phyloP scores from a whole-genome alignment of 2,888 invertebrate genomes.

The Epinotia nisella region DNA sequence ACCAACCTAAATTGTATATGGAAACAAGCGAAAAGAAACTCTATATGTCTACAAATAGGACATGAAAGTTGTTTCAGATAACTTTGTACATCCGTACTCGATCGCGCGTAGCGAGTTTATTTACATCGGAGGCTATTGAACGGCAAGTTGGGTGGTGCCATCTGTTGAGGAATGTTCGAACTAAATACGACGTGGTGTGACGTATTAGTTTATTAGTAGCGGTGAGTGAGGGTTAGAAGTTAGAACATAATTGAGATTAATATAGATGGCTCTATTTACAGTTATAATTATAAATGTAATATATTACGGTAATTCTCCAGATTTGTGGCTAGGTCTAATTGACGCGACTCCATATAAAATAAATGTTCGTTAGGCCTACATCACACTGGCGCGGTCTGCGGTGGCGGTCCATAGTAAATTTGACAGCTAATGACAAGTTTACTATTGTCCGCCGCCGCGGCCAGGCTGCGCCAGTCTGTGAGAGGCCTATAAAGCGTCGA shows the following conservation, averaged over 20 bases:
- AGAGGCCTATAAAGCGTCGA: too few species aligned
- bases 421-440: too few species aligned
- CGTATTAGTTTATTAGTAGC: not conserved
- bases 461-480: too few species aligned
- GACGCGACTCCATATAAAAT: too few species aligned
- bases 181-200: not conserved
- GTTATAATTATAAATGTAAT: not conserved
- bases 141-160: constrained; percentile 50
- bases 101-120: constrained; percentile 46
- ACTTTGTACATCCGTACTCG: constrained; percentile 4
- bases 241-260: not conserved
- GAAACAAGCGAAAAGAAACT: not conserved
- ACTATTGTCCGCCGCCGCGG: too few species aligned
- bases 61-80: not conserved
- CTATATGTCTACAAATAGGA: not conserved
- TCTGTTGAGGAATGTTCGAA: constrained; percentile 45
- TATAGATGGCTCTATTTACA: constrained; percentile 11
- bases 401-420: too few species aligned
- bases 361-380: too few species aligned
- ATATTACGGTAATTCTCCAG: too few species aligned
- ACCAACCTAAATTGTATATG: not conserved
- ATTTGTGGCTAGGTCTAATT: too few species aligned
- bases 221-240: not conserved
- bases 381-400: too few species aligned
- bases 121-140: constrained; percentile 65